These are phyloP conservation scores for Wasmannia auropunctata DNA, from an alignment of 1,140 invertebrate species.

Conservation along the genomic window DNA sequence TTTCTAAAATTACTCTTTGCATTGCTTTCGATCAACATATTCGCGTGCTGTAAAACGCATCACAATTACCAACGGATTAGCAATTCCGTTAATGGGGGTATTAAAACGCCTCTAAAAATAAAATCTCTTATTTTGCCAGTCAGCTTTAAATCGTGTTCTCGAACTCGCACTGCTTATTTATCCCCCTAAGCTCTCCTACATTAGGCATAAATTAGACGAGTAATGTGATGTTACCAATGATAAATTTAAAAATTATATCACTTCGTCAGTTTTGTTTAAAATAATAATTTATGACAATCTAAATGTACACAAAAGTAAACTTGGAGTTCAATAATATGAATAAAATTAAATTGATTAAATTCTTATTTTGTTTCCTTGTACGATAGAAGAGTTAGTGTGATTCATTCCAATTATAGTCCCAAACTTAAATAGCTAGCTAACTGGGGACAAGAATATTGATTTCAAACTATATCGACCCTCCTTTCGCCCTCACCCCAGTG, in stretches of 20 bases:
- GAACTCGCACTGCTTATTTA: not conserved
- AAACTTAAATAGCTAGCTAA: conserved; percentile 64
- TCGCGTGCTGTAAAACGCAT: not conserved
- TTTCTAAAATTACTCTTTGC: conserved; percentile 11
- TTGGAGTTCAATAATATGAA: not conserved
- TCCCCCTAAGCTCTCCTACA: not conserved
- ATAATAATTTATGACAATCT: not conserved
- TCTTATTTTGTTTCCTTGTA: not conserved
- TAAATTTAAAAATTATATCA: not conserved
- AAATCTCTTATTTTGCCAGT: not conserved
- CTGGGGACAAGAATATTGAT: conserved; percentile 74
- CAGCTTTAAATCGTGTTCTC: not conserved
- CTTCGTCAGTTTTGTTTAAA: not conserved
- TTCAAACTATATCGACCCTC: conserved; percentile 67
- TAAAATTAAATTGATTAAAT: not conserved
- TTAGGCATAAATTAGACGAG: not conserved
- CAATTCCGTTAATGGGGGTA: not conserved
- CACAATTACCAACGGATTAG: not conserved
- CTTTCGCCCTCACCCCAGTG: conserved; percentile 67
- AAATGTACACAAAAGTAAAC: not conserved
- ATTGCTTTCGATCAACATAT: not conserved
- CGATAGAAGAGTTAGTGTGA: not conserved
- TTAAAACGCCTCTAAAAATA: not conserved
- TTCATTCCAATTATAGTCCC: not conserved
- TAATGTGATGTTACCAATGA: not conserved